Evolutionary conservation across 92 coral and sea anemone genomes (phyloP).

Genomic region (Meandrina meandrites): DNA sequence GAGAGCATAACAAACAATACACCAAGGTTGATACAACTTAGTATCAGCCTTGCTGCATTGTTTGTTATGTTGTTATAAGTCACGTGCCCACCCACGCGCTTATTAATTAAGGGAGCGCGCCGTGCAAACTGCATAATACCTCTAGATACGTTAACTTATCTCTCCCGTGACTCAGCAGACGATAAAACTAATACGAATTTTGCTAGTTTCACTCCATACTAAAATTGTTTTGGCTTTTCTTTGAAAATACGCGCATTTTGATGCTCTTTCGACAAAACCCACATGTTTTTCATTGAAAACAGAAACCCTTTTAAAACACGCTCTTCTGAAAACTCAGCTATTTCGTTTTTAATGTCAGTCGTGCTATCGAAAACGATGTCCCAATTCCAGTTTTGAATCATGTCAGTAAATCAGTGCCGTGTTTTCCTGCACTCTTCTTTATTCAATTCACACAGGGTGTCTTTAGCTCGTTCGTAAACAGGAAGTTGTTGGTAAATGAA

Average conservation of each 20-base stretch:
- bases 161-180: neutral
- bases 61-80: no score
- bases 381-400: neutral
- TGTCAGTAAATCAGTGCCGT: no score
- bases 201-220: no score
- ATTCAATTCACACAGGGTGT: neutral
- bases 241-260: neutral
- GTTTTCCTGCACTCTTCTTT: no score
- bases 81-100: neutral
- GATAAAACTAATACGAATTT: neutral
- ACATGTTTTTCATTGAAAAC: no score
- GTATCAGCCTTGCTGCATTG: no score
- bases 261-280: neutral
- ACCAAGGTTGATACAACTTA: no score
- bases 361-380: neutral
- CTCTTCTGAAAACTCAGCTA: neutral
- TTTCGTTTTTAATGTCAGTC: neutral
- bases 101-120: neutral
- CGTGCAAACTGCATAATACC: no score
- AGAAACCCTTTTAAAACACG: neutral
- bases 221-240: no score
- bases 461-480: neutral
- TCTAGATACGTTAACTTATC: neutral
- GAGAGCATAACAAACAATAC: no score
- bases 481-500: neutral